Evolutionary conservation across 1,140 invertebrate species (phyloP), one percentile per base, ranked within the genome.

Genomic region (Pseudoatta argentina): DNA sequence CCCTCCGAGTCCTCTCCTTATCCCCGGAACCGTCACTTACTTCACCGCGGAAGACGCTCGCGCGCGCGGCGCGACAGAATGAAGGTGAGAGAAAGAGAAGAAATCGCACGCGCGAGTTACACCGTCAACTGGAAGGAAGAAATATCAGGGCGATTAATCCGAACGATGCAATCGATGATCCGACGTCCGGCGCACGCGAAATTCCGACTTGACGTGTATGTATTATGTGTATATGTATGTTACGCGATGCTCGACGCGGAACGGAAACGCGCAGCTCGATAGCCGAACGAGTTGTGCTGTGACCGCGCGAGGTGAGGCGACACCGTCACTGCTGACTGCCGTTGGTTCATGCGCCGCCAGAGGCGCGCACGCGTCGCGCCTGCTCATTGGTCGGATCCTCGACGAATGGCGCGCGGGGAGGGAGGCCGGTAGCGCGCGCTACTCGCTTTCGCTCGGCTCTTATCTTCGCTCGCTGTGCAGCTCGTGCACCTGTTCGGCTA

Each of bases 221-320:
- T 69, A 24, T 24, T 79, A 6, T 66, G 12, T 67, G 39, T 67
- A 44, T 67, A 8, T 63, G 4, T 63, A 24, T 63, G 10, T 27
- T 71, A 57, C 34, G 24, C 16, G 24, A 51, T 10, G 57, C 59
- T 73, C 57, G 48, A 71, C 55, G 14, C 34, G 18, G 66, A 55
- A 66, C 51, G 79, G 63, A 81, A 89, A 73, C 88, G 86, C 78
- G 81, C 89, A 88, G 85, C 73, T 79, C 91, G 87, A 87, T 86
- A 85, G 88, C 88, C 87, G 78, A 92, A 92, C 91, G 69, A 92
- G 72, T 92, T 90, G 91, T 92, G 88, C 66, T 14, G 39, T 69
- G 4, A 91, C 71, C 85, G 88, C 85, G 83, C 87, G 76, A 85
- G 24, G 73, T 10, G 72, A 88, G 77, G 8, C 71, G 86, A 88